Percentiles rank a stretch among this genome's conserved stretches.
Evolutionary conservation across 1,140 invertebrate species (phyloP).

Genomic region (Parapsyche elsis): DNA sequence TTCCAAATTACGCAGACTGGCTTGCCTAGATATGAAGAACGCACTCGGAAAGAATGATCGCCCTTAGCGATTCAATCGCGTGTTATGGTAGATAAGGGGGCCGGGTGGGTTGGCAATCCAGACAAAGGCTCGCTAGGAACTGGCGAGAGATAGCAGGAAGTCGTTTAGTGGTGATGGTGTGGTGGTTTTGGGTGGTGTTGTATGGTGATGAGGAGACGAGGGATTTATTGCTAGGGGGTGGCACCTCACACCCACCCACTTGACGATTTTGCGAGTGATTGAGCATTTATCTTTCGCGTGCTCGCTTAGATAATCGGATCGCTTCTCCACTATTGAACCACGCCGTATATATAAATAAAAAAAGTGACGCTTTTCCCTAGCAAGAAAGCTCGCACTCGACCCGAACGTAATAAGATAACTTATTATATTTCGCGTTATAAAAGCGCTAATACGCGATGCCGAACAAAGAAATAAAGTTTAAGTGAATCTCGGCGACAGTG

Average conservation of each 20-base stretch:
- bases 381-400: background rate
- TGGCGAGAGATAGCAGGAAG: conserved; percentile 40
- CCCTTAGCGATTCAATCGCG: conserved; percentile 56
- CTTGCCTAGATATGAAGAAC: conserved; percentile 51
- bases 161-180: conserved; percentile 37
- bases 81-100: conserved; percentile 55
- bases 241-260: conserved; percentile 23
- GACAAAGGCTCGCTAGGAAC: conserved; percentile 2
- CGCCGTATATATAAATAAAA: background rate
- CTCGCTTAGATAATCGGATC: conserved; percentile 43
- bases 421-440: background rate
- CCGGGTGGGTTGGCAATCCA: conserved; percentile 3
- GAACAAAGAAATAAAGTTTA: background rate
- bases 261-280: conserved; percentile 56
- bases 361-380: background rate
- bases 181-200: conserved; percentile 24
- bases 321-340: conserved; percentile 33
- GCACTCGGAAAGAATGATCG: conserved; percentile 56
- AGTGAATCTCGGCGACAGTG: background rate
- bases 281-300: conserved; percentile 54
- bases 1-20: conserved; percentile 47
- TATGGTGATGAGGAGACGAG: conserved; percentile 43
- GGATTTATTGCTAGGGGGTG: conserved; percentile 48
- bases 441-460: background rate
- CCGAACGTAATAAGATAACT: background rate